Base-by-base conservation (phyloP, 2,797 vertebrate species). In the Phrynocephalus forsythii region DNA sequence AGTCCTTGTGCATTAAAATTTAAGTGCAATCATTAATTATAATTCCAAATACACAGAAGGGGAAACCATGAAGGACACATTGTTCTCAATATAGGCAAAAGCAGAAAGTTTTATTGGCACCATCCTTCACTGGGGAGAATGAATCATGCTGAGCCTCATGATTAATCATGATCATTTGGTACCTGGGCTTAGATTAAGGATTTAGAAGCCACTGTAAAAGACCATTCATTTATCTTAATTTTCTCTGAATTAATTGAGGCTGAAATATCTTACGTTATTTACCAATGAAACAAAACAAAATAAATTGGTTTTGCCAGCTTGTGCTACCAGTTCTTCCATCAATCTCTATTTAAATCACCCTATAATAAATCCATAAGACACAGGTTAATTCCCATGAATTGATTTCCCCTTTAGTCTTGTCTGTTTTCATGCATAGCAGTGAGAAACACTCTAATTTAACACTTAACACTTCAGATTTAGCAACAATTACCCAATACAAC, bases 261-360 rank as follows among this genome's bases (percentile, higher is more conserved):
- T 89, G 92, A 95, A 95, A 94, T 92, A 95, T 83, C 73, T 89
- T 92, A 86, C 76, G 91, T 92, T 94, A 92, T 92, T 95, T 95
- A 94, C 66, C 81, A 83, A 73, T 30, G 26, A 94, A 94, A 94
- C 85, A 9, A 93, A 95, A 94, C 0, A 60, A 72, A 89, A 77
- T 79, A 91, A 91, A 88, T 94, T 89, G 92, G 84, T 78, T 90
- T 78, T 88, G 89, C 71, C 30, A 91, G 72, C 89, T 89, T 82
- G 82, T 48, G 86, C 69, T 92, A 84, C 7, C 75, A 95, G 91
- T 83, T 92, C 73, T 81, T 87, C 89, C 86, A 94, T 92, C 87
- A 94, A 91, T 91, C 87, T 94, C 87, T 91, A 93, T 94, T 94
- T 94, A 94, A 91, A 89, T 63, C 56, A 82, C 8, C 80, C 75